Percentiles rank a stretch among this genome's conserved stretches.
Conservation (phyloP, 2,113 vertebrate species). For the Callospermophilus lateralis region DNA sequence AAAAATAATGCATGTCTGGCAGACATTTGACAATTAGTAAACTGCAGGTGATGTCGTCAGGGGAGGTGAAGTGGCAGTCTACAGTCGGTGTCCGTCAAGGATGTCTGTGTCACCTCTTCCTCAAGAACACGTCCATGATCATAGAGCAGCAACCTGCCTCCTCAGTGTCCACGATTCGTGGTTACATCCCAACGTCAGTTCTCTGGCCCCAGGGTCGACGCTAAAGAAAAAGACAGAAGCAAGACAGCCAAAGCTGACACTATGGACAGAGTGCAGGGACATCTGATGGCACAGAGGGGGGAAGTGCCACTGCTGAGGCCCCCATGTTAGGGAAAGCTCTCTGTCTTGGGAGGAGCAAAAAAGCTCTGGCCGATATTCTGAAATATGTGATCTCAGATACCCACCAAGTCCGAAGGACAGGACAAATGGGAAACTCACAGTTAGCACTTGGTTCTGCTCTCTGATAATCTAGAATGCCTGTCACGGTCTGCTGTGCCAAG, state of each 20-base stretch:
- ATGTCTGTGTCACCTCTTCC: background rate
- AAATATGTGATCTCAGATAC: background rate
- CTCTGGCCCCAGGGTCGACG: background rate
- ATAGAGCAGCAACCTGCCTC: background rate
- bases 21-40: background rate
- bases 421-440: background rate
- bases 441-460: background rate
- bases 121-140: background rate
- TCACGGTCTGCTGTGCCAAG: conserved; percentile 9
- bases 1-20: background rate
- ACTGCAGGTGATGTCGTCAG: background rate
- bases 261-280: background rate
- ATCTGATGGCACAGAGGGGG: rapidly evolving
- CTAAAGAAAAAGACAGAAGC: background rate
- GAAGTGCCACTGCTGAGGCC: background rate
- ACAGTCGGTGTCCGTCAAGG: background rate
- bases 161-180: background rate
- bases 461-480: conserved; percentile 16
- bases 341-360: background rate
- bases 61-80: background rate
- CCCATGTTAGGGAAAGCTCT: background rate
- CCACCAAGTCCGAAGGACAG: background rate
- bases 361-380: background rate
- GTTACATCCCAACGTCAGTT: conserved; percentile 47
- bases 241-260: background rate